These are phyloP conservation scores for Gymnocheta viridis DNA, from an alignment of 2,888 invertebrate genomes.

Conservation along the genomic window DNA sequence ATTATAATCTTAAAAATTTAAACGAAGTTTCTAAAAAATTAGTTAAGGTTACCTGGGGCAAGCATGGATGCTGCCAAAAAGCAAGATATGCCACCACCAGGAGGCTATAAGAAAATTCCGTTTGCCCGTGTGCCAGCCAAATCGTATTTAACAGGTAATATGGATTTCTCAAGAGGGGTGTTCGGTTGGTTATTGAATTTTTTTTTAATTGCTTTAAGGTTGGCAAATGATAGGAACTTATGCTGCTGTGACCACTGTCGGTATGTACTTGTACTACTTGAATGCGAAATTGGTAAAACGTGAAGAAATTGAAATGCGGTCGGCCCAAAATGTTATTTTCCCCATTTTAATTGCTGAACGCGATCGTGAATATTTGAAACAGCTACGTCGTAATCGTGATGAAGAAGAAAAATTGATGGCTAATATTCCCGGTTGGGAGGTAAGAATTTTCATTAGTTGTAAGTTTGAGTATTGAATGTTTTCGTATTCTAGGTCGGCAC, in stretches of 20 bases:
- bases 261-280: constrained; percentile 84
- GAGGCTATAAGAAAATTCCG: constrained; percentile 92
- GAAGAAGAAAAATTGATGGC: constrained; percentile 94
- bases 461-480: constrained; percentile 5
- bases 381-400: constrained; percentile 90
- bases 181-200: not conserved
- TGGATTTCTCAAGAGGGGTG: not conserved
- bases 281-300: constrained; percentile 83
- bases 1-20: not conserved
- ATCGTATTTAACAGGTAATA: constrained; percentile 86
- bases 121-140: constrained; percentile 89
- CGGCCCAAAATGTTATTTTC: constrained; percentile 88
- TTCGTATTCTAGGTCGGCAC: constrained; percentile 85
- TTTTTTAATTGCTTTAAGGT: constrained; percentile 81
- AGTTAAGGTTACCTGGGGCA: not conserved
- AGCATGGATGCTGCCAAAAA: constrained; percentile 80
- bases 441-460: constrained; percentile 72
- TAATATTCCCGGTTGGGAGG: constrained; percentile 94
- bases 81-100: constrained; percentile 97
- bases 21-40: not conserved
- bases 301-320: constrained; percentile 88
- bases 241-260: constrained; percentile 84
- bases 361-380: constrained; percentile 92
- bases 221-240: constrained; percentile 85
- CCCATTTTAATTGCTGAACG: constrained; percentile 92